A percentile compares a stretch with the other conserved stretches of the same genome.
phyloP scores from a whole-genome alignment of 2,797 vertebrate species.

The Esox masquinongy region DNA sequence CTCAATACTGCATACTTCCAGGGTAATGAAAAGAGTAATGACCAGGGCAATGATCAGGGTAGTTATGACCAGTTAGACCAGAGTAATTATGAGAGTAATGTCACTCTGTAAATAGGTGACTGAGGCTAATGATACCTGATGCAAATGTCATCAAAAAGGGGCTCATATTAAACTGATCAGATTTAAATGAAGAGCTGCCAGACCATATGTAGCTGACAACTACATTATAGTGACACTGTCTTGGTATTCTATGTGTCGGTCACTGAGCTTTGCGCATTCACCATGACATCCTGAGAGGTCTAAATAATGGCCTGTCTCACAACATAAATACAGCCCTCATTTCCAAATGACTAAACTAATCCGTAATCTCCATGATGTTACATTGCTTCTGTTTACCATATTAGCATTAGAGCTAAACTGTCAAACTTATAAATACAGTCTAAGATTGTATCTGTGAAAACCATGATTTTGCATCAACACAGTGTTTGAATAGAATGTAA shows the following conservation, averaged over 20 bases:
- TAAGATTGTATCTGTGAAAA: background rate
- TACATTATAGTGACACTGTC: background rate
- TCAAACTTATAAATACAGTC: constrained; percentile 14
- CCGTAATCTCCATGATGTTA: constrained; percentile 39
- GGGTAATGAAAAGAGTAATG: background rate
- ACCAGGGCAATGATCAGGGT: background rate
- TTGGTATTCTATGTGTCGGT: background rate
- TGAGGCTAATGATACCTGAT: background rate
- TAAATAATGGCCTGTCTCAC: constrained; percentile 37
- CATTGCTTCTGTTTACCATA: constrained; percentile 39
- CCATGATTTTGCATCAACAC: background rate
- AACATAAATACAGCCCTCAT: constrained; percentile 37
- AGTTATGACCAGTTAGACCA: background rate
- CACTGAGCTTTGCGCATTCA: background rate
- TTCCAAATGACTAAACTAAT: constrained; percentile 39
- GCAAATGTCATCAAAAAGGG: background rate
- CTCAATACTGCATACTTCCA: no score
- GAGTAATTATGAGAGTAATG: background rate
- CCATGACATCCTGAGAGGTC: constrained; percentile 3
- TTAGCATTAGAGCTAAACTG: constrained; percentile 12
- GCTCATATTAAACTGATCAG: background rate
- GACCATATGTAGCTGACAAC: background rate
- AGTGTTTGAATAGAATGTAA: constrained; percentile 19
- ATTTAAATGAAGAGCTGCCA: background rate
- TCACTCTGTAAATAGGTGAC: background rate